phyloP scores from a whole-genome alignment of 2,113 vertebrate genomes.

The Theristicus caerulescens region DNA sequence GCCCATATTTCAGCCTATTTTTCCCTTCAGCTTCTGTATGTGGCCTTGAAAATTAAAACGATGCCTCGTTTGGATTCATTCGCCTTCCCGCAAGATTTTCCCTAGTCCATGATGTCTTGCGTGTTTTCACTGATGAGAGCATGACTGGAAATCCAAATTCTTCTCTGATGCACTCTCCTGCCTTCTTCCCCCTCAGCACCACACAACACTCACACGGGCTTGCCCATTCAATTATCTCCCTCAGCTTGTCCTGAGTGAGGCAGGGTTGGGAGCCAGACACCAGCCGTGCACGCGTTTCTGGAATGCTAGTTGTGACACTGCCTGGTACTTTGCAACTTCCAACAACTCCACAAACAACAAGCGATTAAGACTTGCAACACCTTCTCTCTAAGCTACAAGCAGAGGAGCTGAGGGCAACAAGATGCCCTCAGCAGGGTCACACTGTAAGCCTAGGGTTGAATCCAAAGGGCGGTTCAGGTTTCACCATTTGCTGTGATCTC shows the following conservation, averaged over 20 bases:
- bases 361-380: neutral
- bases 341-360: neutral
- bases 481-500: neutral
- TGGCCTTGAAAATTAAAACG: neutral
- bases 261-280: neutral
- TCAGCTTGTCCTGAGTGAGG: neutral
- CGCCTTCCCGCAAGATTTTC: neutral
- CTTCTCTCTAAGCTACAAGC: neutral
- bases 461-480: neutral
- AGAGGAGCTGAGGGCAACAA: neutral
- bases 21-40: neutral
- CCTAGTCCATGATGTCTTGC: neutral
- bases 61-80: neutral
- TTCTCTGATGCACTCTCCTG: neutral
- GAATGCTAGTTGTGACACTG: neutral
- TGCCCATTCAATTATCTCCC: neutral
- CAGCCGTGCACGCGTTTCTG: neutral
- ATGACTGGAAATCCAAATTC: neutral
- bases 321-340: neutral
- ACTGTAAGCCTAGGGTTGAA: neutral
- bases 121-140: neutral
- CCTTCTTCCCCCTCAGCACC: neutral
- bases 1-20: neutral
- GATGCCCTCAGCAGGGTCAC: neutral
- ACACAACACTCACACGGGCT: fast-evolving